A percentile compares a stretch with the other conserved stretches of the same genome.
phyloP scores from a whole-genome alignment of 2,888 invertebrate species.

The Ophion slaviceki region DNA sequence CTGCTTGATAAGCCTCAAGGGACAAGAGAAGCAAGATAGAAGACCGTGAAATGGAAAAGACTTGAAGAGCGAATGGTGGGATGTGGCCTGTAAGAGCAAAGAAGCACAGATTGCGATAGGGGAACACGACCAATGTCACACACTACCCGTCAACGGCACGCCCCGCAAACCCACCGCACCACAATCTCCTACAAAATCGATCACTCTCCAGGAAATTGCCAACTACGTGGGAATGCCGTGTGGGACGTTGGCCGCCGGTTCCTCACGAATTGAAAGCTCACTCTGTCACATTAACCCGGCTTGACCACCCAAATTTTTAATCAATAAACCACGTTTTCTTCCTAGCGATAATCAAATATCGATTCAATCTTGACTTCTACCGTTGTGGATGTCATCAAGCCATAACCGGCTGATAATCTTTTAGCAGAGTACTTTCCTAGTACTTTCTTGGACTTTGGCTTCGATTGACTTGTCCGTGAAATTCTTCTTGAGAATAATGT shows the following conservation, averaged over 20 bases:
- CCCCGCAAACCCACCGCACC: slow-evolving; percentile 57
- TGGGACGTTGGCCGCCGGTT: slow-evolving; percentile 11
- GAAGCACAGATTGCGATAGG: slow-evolving; percentile 44
- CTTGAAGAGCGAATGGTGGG: slow-evolving; percentile 17
- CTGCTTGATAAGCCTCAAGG: slow-evolving; percentile 32
- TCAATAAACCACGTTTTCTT: not conserved
- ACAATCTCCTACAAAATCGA: slow-evolving; percentile 74
- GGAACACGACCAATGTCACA: slow-evolving; percentile 63
- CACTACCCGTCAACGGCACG: slow-evolving; percentile 61
- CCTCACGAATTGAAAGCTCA: slow-evolving; percentile 14
- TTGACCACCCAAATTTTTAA: slow-evolving; percentile 33
- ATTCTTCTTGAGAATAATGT: slow-evolving; percentile 17
- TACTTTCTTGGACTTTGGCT: not conserved
- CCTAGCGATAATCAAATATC: not conserved
- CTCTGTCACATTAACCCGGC: slow-evolving; percentile 13
- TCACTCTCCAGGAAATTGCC: slow-evolving; percentile 77
- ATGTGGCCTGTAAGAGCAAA: slow-evolving; percentile 35
- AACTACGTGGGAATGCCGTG: slow-evolving; percentile 66
- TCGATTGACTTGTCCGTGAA: slow-evolving; percentile 11
- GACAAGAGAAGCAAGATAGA: slow-evolving; percentile 22
- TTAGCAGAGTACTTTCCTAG: not conserved
- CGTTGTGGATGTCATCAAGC: not conserved
- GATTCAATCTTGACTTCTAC: not conserved
- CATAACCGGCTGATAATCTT: too few relatives aligned
- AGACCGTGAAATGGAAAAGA: slow-evolving; percentile 44